phyloP scores from a whole-genome alignment of 1,140 invertebrate genomes.

The Coelopa frigida region DNA sequence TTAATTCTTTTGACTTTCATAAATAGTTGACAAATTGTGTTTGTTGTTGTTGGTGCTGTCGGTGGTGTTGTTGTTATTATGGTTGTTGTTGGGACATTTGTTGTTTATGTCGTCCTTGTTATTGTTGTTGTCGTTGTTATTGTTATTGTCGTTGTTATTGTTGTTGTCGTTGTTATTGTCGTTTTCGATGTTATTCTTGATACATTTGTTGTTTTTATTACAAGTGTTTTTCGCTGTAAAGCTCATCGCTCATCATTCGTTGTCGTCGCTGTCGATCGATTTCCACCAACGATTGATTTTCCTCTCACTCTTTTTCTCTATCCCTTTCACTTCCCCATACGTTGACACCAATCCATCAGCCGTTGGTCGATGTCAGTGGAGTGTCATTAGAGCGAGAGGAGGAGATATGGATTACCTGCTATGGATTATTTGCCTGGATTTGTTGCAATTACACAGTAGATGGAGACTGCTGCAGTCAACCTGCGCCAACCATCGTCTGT shows the following conservation, averaged over 20 bases:
- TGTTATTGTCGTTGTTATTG: not conserved
- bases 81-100: conserved; percentile 1
- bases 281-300: not conserved
- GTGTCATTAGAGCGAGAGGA: no score
- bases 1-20: no score
- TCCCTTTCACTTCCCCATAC: no score
- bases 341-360: no score
- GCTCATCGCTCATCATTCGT: not conserved
- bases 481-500: no score
- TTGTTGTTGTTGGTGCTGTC: conserved; percentile 4
- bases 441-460: no score
- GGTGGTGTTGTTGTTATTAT: not conserved
- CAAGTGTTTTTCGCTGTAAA: not conserved
- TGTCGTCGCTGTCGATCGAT: not conserved
- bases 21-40: not conserved
- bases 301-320: not conserved
- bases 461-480: no score
- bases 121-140: conserved; percentile 3
- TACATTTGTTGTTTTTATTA: not conserved
- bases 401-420: no score
- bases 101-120: conserved; percentile 10
- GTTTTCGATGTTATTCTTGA: not conserved
- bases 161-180: not conserved
- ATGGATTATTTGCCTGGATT: no score
- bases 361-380: no score